Percentiles rank a stretch among this genome's conserved stretches.
phyloP scores from a whole-genome alignment of 2,113 vertebrate species.

The Saccopteryx bilineata region DNA sequence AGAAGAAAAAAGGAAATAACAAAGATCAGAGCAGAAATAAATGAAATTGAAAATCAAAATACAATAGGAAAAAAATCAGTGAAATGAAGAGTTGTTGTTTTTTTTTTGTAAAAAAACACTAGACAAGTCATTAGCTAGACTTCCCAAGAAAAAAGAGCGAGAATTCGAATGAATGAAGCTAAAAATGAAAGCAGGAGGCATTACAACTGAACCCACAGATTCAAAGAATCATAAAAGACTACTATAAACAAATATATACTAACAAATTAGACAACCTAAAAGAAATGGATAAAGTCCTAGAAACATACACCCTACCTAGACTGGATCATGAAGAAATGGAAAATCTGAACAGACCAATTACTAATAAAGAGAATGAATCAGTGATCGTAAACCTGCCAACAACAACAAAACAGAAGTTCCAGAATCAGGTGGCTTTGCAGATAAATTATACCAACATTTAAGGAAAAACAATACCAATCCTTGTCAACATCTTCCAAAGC shows the following conservation, averaged over 20 bases:
- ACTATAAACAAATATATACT: not conserved
- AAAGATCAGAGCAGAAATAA: not conserved
- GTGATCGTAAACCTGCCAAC: not conserved
- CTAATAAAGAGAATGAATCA: not conserved
- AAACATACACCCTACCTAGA: not conserved
- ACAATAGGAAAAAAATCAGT: not conserved
- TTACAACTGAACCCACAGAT: not conserved
- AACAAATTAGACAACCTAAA: not conserved
- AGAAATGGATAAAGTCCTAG: not conserved
- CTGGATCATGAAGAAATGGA: not conserved
- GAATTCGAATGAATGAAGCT: not conserved
- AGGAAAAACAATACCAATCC: not conserved
- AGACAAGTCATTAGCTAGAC: not conserved
- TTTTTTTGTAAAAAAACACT: not conserved
- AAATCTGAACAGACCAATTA: not conserved
- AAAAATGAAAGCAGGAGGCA: not conserved
- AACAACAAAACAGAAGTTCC: not conserved
- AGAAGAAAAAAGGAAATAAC: not conserved
- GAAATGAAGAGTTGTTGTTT: not conserved
- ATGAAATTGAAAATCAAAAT: not conserved
- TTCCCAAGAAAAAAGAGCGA: not conserved
- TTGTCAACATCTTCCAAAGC: not conserved
- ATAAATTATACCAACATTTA: not conserved
- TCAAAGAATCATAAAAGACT: not conserved
- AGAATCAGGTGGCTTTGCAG: not conserved